Evolutionary conservation across 2,797 vertebrate species (phyloP), one percentile per base, ranked within the genome.

Genomic region (Myripristis murdjan): DNA sequence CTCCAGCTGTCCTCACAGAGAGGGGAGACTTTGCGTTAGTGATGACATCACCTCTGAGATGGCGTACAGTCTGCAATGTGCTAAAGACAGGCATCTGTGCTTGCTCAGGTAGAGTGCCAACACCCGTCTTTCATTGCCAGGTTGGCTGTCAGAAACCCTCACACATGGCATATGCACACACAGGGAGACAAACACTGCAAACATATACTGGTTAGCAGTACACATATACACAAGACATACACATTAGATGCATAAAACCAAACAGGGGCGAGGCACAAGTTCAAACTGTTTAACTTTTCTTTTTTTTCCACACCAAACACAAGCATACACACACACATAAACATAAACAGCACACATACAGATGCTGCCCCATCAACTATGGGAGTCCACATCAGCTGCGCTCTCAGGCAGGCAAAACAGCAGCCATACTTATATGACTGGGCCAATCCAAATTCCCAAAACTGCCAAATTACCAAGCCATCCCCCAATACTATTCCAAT

Each of bases 41-140:
- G 6, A 79, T 95, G 89, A 95, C 93, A 89, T 95, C 92, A 94
- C 70, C 73, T 69, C 77, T 82, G 71, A 77, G 79, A 78, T 90
- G 78, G 75, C 64, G 73, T 89, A 82, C 89, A 89, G 86, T 81
- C 71, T 81, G 68, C 60, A 75, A 47, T 64, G 28, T 70, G 67
- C 77, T 73, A 75, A 84, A 66, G 52, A 86, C 75, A 82, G 70
- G 72, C 87, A 89, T 92, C 87, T 92, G 88, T 90, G 85, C 87
- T 91, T 88, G 77, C 73, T 83, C 79, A 85, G 85, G 83, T 90
- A 84, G 70, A 52, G 60, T 74, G 91, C 91, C 91, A 93, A 83
- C 57, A 70, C 41, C 69, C 43, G 23, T 70, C 43, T 75, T 70
- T 78, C 66, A 44, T 10, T 89, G 79, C 79, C 84, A 90, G 81